Base-by-base conservation (phyloP, 2,888 invertebrate species). In the Caenorhabditis plicata region DNA sequence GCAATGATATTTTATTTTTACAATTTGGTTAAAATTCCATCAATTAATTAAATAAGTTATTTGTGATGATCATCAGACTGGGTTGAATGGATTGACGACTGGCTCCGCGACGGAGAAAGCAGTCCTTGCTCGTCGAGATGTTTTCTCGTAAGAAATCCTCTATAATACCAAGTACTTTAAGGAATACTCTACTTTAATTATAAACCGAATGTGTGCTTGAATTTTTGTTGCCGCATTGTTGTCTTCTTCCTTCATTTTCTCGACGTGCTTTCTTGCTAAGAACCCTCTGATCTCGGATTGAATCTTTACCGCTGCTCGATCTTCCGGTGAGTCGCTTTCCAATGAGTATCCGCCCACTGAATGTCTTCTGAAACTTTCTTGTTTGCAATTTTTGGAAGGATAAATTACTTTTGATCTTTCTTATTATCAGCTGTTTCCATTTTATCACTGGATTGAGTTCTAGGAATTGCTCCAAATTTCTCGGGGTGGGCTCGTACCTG, bases 171-270 rank as follows among this genome's bases (percentile, higher is more conserved):
- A n/a, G n/a, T n/a, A n/a, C n/a, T 7, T 23, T 41, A 3, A 38
- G 22, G 23, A 22, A 26, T 40, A 26, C 3, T 9, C 25, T 5
- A 33, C 27, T 25, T 25, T 5, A 29, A 15, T 20, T 33, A 17
- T 47, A 8, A 8, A 76, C 68, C 91, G 88, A 87, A 92, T 91
- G 42, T 91, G 90, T 49, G 91, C 91, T 82, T 92, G 91, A 68
- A 92, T 92, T 85, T 91, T 91, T 60, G 90, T 90, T 25, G 92
- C 92, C 1, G 91, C 91, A 82, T 90, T 90, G 83, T 90, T 88
- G 77, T 91, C 84, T 73, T 91, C 89, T 17, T 91, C 91, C 84
- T 92, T 91, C 64, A 87, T 86, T 29, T 71, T 71, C 27, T 75
- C 71, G 22, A 75, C 70, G 13, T 78, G 75, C 46, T 77, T 80